These are phyloP conservation scores for Muscidifurax raptorellus DNA, from an alignment of 1,140 invertebrate species.

Conservation along the genomic window DNA sequence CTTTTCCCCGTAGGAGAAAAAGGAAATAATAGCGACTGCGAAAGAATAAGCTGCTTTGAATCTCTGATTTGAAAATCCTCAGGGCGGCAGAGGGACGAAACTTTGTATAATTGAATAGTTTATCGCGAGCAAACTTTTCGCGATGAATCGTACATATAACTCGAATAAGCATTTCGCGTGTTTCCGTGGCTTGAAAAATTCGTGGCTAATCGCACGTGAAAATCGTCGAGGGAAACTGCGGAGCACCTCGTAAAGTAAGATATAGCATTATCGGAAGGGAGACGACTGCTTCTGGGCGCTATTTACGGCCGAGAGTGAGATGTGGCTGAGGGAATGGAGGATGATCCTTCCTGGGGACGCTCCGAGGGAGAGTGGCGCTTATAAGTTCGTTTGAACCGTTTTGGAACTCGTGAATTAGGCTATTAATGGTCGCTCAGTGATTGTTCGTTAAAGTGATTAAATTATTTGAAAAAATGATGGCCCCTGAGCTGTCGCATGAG, in stretches of 20 bases:
- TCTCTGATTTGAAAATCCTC: not conserved
- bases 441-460: too few relatives aligned
- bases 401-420: too few relatives aligned
- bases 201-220: conserved; percentile 25
- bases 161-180: conserved; percentile 4
- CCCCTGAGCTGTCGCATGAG: not conserved
- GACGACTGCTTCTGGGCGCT: not conserved
- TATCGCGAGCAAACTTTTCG: conserved; percentile 48
- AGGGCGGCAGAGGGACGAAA: conserved; percentile 19
- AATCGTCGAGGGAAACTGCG: not conserved
- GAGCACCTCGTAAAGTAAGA: not conserved
- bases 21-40: not conserved
- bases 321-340: not conserved
- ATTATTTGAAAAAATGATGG: too few relatives aligned
- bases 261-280: not conserved
- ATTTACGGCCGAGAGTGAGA: not conserved
- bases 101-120: conserved; percentile 52
- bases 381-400: too few relatives aligned
- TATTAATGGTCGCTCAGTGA: not conserved
- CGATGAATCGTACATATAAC: conserved; percentile 41
- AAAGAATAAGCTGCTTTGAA: conserved; percentile 46
- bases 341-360: too few relatives aligned
- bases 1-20: conserved; percentile 17
- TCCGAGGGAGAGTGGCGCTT: not conserved
- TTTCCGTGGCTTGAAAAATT: not conserved